Evolutionary conservation across 30 jellyfish, hydroid and myxozoan genomes (phyloP).

Genomic region (Aurelia aurita complex sp. Pacific): DNA sequence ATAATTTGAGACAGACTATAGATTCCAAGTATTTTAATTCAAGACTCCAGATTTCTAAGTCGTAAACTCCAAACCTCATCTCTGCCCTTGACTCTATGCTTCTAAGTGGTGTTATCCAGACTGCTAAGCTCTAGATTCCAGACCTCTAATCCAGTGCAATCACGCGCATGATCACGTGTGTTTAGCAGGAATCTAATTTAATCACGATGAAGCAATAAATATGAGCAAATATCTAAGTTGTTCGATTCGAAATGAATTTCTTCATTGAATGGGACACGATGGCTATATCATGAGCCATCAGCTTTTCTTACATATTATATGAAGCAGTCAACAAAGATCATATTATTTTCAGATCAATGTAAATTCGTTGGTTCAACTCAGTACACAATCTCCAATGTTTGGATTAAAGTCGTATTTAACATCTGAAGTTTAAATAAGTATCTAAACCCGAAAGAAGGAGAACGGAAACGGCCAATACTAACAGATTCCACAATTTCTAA

Average conservation of each 20-base stretch:
- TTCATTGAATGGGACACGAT: constrained; percentile 15
- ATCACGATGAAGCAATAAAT: too few species aligned
- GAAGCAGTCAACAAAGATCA: constrained; percentile 57
- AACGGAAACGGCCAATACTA: constrained; percentile 67
- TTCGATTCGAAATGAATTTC: background rate
- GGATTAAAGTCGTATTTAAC: constrained; percentile 54
- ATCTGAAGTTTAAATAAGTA: constrained; percentile 51
- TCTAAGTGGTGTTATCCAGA: too few species aligned
- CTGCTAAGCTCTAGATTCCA: too few species aligned
- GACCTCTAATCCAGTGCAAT: too few species aligned
- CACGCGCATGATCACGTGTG: too few species aligned
- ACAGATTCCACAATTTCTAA: constrained; percentile 65
- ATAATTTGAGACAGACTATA: too few species aligned
- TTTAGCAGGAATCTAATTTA: too few species aligned
- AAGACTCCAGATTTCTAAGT: too few species aligned
- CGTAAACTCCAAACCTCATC: too few species aligned
- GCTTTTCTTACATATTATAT: constrained; percentile 30
- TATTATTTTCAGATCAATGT: constrained; percentile 75
- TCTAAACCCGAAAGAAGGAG: constrained; percentile 25
- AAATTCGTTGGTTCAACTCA: constrained; percentile 41
- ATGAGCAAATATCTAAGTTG: too few species aligned
- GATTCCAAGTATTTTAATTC: too few species aligned
- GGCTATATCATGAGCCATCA: background rate
- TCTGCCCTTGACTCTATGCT: too few species aligned
- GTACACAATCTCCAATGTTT: constrained; percentile 41